phyloP scores from a whole-genome alignment of 2,113 vertebrate genomes.

The Panurus biarmicus region DNA sequence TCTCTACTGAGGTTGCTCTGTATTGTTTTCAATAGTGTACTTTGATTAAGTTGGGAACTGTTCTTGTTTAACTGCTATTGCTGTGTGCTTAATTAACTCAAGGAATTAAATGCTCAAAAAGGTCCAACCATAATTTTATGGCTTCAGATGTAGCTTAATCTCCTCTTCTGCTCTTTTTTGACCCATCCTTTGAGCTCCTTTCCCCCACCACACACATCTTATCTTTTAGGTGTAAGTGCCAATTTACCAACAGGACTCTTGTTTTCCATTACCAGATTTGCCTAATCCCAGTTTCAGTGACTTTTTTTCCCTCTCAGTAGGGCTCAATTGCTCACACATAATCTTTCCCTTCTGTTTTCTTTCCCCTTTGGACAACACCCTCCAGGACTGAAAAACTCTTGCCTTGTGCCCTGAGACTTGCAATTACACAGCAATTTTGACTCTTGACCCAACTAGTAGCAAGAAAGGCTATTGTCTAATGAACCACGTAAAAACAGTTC shows the following conservation, averaged over 20 bases:
- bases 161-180: background rate
- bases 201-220: background rate
- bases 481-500: conserved; percentile 14
- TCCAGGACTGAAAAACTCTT: conserved; percentile 36
- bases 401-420: background rate
- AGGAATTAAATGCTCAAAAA: background rate
- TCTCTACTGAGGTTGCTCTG: background rate
- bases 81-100: background rate
- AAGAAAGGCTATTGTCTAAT: conserved; percentile 22
- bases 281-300: conserved; percentile 42
- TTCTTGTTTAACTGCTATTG: background rate
- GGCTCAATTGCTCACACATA: conserved; percentile 3
- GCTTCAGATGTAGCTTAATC: background rate
- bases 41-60: conserved; percentile 3
- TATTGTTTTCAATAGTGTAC: background rate
- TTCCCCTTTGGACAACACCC: background rate
- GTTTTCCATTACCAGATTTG: conserved; percentile 38
- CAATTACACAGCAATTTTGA: conserved; percentile 53
- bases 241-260: conserved; percentile 11
- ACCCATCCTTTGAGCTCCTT: background rate
- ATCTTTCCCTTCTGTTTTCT: conserved; percentile 40
- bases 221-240: background rate
- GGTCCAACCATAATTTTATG: background rate
- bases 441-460: conserved; percentile 16
- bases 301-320: conserved; percentile 8